Conservation (phyloP, 2,797 vertebrate genomes). For the Momotus momota region DNA sequence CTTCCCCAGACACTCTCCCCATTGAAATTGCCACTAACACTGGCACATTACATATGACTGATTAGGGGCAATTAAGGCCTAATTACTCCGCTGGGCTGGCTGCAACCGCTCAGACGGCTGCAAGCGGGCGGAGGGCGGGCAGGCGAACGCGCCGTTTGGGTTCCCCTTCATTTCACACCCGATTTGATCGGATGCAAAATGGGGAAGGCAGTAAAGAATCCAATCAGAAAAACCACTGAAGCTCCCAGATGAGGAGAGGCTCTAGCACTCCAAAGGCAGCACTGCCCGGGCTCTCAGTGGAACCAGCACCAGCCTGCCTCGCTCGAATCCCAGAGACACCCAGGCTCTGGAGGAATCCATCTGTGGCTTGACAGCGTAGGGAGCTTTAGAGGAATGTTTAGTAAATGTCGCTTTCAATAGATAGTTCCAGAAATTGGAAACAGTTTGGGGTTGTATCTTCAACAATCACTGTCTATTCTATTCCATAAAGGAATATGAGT, state of each 20-base stretch:
- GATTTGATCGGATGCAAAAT: background rate
- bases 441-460: background rate
- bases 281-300: background rate
- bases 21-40: background rate
- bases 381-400: background rate
- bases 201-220: slow-evolving; percentile 21
- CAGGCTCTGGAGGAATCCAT: rapidly evolving
- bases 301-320: background rate
- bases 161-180: background rate
- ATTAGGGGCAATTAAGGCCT: slow-evolving; percentile 8
- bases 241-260: background rate
- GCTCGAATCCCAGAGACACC: background rate
- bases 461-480: background rate
- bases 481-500: background rate
- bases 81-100: background rate
- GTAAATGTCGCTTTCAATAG: background rate
- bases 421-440: background rate
- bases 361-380: background rate
- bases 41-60: background rate
- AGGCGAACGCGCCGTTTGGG: background rate
- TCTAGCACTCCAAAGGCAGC: background rate
- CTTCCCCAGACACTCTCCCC: background rate
- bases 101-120: background rate
- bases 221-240: slow-evolving; percentile 16
- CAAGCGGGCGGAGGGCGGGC: rapidly evolving